A percentile compares a stretch with the other conserved stretches of the same genome.
phyloP scores from a whole-genome alignment of 1,140 invertebrate species.

The Arion vulgaris region DNA sequence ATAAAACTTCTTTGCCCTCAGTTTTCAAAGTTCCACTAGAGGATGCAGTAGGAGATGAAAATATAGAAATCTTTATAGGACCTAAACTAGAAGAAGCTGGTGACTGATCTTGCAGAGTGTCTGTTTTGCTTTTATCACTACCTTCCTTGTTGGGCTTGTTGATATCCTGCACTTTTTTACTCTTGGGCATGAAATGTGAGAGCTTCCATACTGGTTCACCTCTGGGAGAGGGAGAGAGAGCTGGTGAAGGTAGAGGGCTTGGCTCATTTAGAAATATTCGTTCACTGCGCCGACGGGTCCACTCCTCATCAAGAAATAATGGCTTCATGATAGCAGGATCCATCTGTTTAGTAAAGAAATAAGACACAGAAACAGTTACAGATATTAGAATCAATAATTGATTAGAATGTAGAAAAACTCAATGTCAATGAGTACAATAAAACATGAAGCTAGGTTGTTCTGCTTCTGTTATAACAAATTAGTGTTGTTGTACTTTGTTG shows the following conservation, averaged over 20 bases:
- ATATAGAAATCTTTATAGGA: not conserved
- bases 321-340: conserved; percentile 51
- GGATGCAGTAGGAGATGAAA: not conserved
- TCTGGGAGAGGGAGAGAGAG: conserved; percentile 31
- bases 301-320: conserved; percentile 69
- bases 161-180: conserved; percentile 3
- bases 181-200: conserved; percentile 36
- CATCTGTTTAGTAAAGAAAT: not conserved
- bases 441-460: too few relatives aligned
- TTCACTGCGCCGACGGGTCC: conserved; percentile 72
- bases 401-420: not conserved
- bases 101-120: not conserved
- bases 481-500: too few relatives aligned
- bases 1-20: not conserved
- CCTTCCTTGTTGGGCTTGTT: conserved; percentile 20
- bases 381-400: not conserved
- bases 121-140: not conserved
- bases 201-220: conserved; percentile 27
- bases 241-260: conserved; percentile 65
- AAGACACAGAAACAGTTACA: not conserved
- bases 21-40: not conserved
- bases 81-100: not conserved
- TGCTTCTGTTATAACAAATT: too few relatives aligned
- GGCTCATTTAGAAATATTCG: conserved; percentile 73
- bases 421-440: too few relatives aligned